Conservation (phyloP, 2,888 invertebrate species). For the Caenorhabditis becei region DNA sequence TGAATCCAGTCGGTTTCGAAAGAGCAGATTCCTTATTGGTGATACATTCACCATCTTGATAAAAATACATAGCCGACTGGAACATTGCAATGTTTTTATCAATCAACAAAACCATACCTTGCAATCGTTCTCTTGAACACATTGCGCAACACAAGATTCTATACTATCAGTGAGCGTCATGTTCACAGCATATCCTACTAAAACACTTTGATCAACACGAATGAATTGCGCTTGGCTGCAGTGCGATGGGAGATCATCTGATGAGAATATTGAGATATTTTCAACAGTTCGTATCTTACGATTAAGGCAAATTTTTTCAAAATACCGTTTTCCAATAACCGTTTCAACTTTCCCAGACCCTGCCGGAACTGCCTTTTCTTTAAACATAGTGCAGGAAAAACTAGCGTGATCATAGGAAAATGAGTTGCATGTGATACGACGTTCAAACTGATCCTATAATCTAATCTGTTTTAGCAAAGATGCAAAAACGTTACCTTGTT, state of each 20-base stretch:
- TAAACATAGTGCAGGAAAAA: constrained; percentile 74
- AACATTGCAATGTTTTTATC: constrained; percentile 19
- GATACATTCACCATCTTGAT: constrained; percentile 81
- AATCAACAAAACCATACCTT: constrained; percentile 60
- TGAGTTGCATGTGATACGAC: constrained; percentile 72
- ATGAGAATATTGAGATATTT: constrained; percentile 1
- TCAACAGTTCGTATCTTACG: constrained; percentile 67
- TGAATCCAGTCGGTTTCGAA: constrained; percentile 67
- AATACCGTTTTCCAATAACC: constrained; percentile 72
- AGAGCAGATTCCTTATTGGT: constrained; percentile 79
- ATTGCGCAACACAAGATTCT: constrained; percentile 77
- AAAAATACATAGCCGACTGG: constrained; percentile 81
- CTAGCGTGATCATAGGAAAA: constrained; percentile 75
- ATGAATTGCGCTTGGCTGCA: constrained; percentile 77
- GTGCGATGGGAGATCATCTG: constrained; percentile 67
- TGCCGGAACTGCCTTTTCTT: constrained; percentile 70
- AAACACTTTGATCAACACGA: constrained; percentile 79
- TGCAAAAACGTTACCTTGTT: constrained; percentile 64
- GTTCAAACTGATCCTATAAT: constrained; percentile 69
- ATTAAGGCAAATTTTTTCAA: constrained; percentile 80
- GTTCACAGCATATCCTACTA: constrained; percentile 78
- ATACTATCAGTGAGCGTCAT: constrained; percentile 72
- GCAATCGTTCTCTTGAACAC: constrained; percentile 77
- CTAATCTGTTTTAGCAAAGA: background rate
- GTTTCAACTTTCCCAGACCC: constrained; percentile 64